These are phyloP conservation scores for Sylvia atricapilla DNA, from an alignment of 2,113 vertebrate genomes.

Conservation along the genomic window DNA sequence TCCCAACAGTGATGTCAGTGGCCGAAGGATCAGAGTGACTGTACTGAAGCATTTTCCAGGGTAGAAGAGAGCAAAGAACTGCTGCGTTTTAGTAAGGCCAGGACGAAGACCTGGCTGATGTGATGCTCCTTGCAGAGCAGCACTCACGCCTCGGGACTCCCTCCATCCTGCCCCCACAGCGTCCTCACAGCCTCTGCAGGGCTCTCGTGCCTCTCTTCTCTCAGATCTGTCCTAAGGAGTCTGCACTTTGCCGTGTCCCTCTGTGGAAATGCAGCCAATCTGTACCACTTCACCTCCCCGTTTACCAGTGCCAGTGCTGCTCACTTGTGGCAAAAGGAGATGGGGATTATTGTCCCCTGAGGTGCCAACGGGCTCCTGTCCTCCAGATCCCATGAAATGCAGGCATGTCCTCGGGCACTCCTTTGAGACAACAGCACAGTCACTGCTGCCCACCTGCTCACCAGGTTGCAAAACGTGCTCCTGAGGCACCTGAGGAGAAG, in stretches of 20 bases:
- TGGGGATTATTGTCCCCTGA: fast-evolving
- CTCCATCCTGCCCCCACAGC: not conserved
- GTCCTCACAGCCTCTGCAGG: not conserved
- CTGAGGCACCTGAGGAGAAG: not conserved
- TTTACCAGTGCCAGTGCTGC: not conserved
- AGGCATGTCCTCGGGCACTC: not conserved
- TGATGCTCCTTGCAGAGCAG: not conserved
- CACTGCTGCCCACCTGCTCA: not conserved
- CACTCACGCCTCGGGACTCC: fast-evolving
- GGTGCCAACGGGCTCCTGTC: not conserved
- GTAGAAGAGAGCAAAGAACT: not conserved
- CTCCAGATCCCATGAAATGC: not conserved
- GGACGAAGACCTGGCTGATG: not conserved
- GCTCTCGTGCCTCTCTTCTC: not conserved
- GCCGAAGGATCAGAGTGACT: not conserved
- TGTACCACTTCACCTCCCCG: not conserved
- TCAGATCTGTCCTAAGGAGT: not conserved
- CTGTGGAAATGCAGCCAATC: not conserved
- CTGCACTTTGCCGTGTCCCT: not conserved
- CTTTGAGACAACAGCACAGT: not conserved
- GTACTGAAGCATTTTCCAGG: not conserved
- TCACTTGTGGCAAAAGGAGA: not conserved
- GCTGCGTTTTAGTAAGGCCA: not conserved
- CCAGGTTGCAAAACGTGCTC: fast-evolving
- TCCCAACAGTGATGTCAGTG: not conserved